Evolutionary conservation across 2,113 vertebrate genomes (phyloP), one percentile per base, ranked within the genome.

Genomic region (Petromus typicus): DNA sequence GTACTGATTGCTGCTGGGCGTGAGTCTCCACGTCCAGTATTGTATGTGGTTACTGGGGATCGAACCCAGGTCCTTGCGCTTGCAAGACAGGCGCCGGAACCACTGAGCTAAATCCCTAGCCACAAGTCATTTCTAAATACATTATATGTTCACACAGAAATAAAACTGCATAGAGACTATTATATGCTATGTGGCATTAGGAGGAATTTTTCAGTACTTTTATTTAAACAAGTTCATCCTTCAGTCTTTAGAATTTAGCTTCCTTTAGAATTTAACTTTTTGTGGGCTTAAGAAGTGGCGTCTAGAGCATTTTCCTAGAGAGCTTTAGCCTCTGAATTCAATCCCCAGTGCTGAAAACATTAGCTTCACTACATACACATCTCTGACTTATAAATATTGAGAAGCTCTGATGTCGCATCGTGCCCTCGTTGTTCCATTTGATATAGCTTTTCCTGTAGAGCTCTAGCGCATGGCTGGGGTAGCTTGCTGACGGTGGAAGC

Each of bases 241-340:
- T n/a, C 17, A 63, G 48, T 86, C 61, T 91, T 93, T 89, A 94
- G 80, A 94, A 85, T 57, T 83, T 79, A 93, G 83, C 40, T 4
- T 76, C 22, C 30, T 85, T 0, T 81, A 78, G 75, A 32, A 90
- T 80, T n/a, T n/a, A n/a, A 40, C 3, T 37, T 66, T 93, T 71
- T 64, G 69, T 37, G 25, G 34, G 34, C 84, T 92, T 94, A 57
- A 81, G 54, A 92, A 89, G 6, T 14, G 0, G 37, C 63, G 13
- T 45, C 43, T 76, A 76, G 73, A 76, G 43, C 14, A 30, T 76
- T 48, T 76, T 43, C 73, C 71, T 75, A 16, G 12, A 75, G 25
- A 27, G 25, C 71, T 16, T 16, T 2, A 45, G 22, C 12, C 64
- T 67, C 43, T 37, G 12, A 56, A n/a, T 59, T 59, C 27, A 34